Percentiles rank a stretch among this genome's conserved stretches.
Conservation (phyloP, 2,888 invertebrate species). For the Carcina quercana region DNA sequence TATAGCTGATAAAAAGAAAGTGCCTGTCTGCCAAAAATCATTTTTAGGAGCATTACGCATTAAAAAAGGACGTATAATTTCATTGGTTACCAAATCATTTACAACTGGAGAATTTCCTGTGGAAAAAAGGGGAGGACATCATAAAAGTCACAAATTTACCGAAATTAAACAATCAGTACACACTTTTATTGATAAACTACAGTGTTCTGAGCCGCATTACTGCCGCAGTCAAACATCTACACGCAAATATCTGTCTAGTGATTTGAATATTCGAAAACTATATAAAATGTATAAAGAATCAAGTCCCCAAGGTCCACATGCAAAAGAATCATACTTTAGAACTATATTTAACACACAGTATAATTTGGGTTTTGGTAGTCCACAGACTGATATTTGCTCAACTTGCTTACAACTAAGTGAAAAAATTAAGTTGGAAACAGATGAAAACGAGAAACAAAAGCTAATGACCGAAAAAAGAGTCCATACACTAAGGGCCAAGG, state of each 20-base stretch:
- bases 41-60: too few relatives aligned
- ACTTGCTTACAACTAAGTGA: slow-evolving; percentile 4
- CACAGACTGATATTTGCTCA: slow-evolving; percentile 9
- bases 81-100: too few relatives aligned
- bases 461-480: slow-evolving; percentile 3
- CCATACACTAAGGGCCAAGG: slow-evolving; percentile 3
- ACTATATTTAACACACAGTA: slow-evolving; percentile 14
- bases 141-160: too few relatives aligned
- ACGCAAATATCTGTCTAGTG: slow-evolving; percentile 13
- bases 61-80: too few relatives aligned
- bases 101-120: too few relatives aligned
- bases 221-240: slow-evolving; percentile 7
- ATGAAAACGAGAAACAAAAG: neutral
- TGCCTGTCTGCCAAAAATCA: too few relatives aligned
- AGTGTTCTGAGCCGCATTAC: slow-evolving; percentile 16
- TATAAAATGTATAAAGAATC: slow-evolving; percentile 6
- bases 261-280: slow-evolving; percentile 16
- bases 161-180: too few relatives aligned
- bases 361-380: slow-evolving; percentile 21
- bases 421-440: slow-evolving; percentile 1
- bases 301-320: neutral
- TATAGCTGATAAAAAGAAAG: too few relatives aligned
- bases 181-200: slow-evolving; percentile 16
- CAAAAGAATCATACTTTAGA: slow-evolving; percentile 15
- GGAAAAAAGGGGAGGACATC: too few relatives aligned